These are phyloP conservation scores for Cheilosia pagana DNA, from an alignment of 2,888 invertebrate species.

Conservation along the genomic window DNA sequence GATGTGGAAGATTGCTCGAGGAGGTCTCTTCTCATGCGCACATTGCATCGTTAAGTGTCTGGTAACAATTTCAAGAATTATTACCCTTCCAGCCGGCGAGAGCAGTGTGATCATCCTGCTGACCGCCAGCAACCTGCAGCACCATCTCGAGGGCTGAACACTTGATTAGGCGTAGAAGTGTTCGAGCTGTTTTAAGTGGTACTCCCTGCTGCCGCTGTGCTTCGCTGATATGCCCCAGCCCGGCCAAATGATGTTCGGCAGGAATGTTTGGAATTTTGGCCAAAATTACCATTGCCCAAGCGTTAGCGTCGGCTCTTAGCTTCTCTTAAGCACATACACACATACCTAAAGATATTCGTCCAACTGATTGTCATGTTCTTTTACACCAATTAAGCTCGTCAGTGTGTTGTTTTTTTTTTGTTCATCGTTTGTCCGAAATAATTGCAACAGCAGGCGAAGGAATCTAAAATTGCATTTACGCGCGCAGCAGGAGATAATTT, in stretches of 20 bases:
- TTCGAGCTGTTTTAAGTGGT: constrained; percentile 73
- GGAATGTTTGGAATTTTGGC: constrained; percentile 71
- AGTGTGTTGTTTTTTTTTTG: constrained; percentile 31
- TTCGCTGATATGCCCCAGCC: constrained; percentile 42
- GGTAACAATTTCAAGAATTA: constrained; percentile 75
- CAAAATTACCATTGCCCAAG: constrained; percentile 64
- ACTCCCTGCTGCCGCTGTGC: constrained; percentile 57
- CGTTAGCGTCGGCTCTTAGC: constrained; percentile 37
- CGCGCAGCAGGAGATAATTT: constrained; percentile 62
- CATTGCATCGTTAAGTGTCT: constrained; percentile 75
- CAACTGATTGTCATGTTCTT: constrained; percentile 64
- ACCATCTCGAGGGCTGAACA: constrained; percentile 74
- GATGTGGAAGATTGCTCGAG: constrained; percentile 72
- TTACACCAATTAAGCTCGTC: constrained; percentile 67
- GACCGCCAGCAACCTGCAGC: constrained; percentile 67
- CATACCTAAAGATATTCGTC: constrained; percentile 27
- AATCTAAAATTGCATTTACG: constrained; percentile 67
- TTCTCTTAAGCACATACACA: constrained; percentile 16
- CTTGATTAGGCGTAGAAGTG: constrained; percentile 75
- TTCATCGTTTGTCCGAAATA: constrained; percentile 60
- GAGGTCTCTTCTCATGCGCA: constrained; percentile 74
- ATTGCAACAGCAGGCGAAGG: constrained; percentile 65
- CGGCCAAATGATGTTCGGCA: constrained; percentile 56
- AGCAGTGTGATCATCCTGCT: constrained; percentile 70
- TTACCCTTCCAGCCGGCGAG: constrained; percentile 72